Conservation (phyloP, 2,113 vertebrate species). For the Xenopus borealis region DNA sequence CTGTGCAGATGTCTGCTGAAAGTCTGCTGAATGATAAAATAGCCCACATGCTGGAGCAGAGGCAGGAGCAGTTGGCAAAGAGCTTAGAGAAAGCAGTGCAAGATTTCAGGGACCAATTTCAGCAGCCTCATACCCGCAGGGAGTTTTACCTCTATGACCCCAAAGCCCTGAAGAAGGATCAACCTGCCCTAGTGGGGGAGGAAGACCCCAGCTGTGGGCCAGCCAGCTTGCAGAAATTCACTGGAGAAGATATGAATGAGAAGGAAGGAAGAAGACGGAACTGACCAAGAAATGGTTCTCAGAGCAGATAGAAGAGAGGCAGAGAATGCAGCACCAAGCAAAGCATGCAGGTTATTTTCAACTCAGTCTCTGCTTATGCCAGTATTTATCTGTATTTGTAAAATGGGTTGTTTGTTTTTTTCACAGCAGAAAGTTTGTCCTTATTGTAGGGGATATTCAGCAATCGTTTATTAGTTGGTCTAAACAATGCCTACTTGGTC, state of each 20-base stretch:
- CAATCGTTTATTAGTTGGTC: no score
- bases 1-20: constrained; percentile 55
- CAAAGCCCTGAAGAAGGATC: constrained; percentile 47
- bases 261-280: constrained; percentile 51
- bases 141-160: constrained; percentile 63
- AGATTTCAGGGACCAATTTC: constrained; percentile 58
- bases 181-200: constrained; percentile 7
- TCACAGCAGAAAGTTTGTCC: no score
- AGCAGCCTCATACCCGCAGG: constrained; percentile 54
- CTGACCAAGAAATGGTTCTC: constrained; percentile 63
- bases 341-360: constrained; percentile 54
- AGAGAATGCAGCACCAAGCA: constrained; percentile 49
- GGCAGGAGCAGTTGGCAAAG: constrained; percentile 54
- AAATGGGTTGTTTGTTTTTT: no score
- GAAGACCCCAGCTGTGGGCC: constrained; percentile 34
- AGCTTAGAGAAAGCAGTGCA: constrained; percentile 54
- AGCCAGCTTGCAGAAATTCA: constrained; percentile 62
- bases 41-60: constrained; percentile 59
- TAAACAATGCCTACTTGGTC: no score
- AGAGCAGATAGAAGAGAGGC: constrained; percentile 62
- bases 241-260: constrained; percentile 62
- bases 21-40: constrained; percentile 53
- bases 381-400: no score
- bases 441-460: no score
- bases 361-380: no score